phyloP scores from a whole-genome alignment of 2,797 vertebrate genomes.

The Rhinoraja longicauda region DNA sequence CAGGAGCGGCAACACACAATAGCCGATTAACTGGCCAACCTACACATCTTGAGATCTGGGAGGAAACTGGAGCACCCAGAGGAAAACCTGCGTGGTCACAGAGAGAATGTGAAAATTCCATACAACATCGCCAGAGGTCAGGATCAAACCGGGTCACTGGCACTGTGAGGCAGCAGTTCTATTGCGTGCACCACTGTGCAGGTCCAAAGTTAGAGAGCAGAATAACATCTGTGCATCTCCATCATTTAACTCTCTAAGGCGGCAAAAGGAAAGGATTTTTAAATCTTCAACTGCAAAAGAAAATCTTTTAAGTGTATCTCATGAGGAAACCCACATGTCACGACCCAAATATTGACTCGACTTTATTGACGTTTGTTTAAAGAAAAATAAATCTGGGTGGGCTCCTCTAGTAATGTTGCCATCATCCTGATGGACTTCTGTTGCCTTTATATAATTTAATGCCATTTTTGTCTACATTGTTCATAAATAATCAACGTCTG shows the following conservation, averaged over 20 bases:
- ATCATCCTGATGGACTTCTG: background rate
- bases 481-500: constrained; percentile 10
- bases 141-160: too few species aligned
- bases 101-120: too few species aligned
- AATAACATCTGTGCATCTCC: background rate
- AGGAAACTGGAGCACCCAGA: too few species aligned
- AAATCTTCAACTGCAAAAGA: background rate
- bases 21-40: too few species aligned
- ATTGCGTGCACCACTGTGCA: too few species aligned
- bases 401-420: background rate
- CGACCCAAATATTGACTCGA: background rate
- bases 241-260: background rate
- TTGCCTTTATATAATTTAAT: constrained; percentile 19
- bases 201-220: background rate
- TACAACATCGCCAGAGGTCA: too few species aligned
- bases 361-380: background rate
- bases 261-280: background rate
- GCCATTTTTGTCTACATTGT: background rate
- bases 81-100: too few species aligned
- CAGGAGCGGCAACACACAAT: too few species aligned
- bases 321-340: constrained; percentile 21
- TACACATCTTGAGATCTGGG: too few species aligned
- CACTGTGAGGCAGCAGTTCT: too few species aligned
- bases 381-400: background rate
- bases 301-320: background rate